Evolutionary conservation across 2,113 vertebrate genomes (phyloP), one percentile per base, ranked within the genome.

Genomic region (Onychostruthus taczanowskii): DNA sequence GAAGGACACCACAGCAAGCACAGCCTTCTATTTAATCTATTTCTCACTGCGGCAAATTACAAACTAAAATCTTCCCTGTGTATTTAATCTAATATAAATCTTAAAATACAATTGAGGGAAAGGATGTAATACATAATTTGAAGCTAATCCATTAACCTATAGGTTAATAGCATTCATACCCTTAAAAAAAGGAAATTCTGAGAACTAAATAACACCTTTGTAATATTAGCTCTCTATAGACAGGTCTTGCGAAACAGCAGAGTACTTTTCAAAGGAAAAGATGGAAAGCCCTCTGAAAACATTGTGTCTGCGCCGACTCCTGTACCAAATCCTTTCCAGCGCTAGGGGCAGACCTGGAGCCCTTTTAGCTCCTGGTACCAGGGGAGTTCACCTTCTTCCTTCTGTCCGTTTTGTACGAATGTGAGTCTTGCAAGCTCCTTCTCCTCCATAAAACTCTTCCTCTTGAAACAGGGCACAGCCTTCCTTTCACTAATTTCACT

Each of bases 71-170:
- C 17, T 87, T 87, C 85, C 62, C 50, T 41, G 49, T 58, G 15
- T 58, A 62, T 78, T 89, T 92, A 68, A 86, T 87, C 73, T 55
- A 74, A 92, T 68, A 82, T 79, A 87, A 87, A 92, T 79, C 15
- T 50, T 72, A 55, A 91, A 73, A 47, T 53, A 70, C 53, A 49
- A 46, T 49, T 35, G 49, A 88, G 37, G 56, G 41, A 70, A 86
- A 73, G 52, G 37, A 82, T 39, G 28, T 58, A 68, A 75, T 84
- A 13, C 16, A 44, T 84, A 84, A 84, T 89, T 92, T 84, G 89
- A 84, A 91, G 53, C 14, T 47, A 39, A 61, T 68, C 50, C 43
- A 68, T 85, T 91, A 89, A 81, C 50, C 43, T 64, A 27, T 30
- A 30, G 67, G 49, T 91, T 94, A 94, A 87, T 80, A 81, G 53